These are phyloP conservation scores for Nothoprocta perdicaria DNA, from an alignment of 2,113 vertebrate genomes.

Conservation along the genomic window DNA sequence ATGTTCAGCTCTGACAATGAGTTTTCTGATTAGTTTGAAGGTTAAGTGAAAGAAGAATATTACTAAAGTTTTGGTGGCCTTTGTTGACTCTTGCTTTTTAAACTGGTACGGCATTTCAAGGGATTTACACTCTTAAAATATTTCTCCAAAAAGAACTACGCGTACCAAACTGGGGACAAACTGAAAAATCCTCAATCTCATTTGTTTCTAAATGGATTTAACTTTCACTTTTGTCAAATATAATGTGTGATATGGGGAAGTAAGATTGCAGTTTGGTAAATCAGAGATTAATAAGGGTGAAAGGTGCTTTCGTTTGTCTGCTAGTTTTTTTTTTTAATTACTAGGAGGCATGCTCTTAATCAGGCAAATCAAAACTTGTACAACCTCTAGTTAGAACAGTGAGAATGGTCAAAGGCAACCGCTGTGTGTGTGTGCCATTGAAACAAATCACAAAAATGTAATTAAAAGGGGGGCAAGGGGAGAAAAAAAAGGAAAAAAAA, in stretches of 20 bases:
- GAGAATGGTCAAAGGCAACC: slow-evolving; percentile 43
- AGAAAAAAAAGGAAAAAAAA: not conserved
- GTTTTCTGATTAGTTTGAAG: slow-evolving; percentile 8
- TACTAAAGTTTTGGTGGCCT: slow-evolving; percentile 24
- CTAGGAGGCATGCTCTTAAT: slow-evolving; percentile 41
- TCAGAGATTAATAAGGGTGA: slow-evolving; percentile 11
- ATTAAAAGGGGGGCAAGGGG: rapidly evolving
- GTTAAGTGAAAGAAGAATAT: not conserved
- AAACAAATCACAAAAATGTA: slow-evolving; percentile 38
- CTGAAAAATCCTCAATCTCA: not conserved
- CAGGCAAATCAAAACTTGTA: slow-evolving; percentile 19
- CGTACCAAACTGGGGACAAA: not conserved
- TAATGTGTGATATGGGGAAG: not conserved
- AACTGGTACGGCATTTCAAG: slow-evolving; percentile 23
- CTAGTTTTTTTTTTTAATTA: slow-evolving; percentile 38
- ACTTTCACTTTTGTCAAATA: not conserved
- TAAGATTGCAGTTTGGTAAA: slow-evolving; percentile 5
- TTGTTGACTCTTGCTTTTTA: not conserved
- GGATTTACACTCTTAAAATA: not conserved
- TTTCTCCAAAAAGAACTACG: not conserved
- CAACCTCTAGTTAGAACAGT: slow-evolving; percentile 19
- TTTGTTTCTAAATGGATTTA: slow-evolving; percentile 1
- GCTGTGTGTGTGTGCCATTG: not conserved
- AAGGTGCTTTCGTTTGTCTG: not conserved
- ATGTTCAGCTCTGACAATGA: slow-evolving; percentile 28